A percentile compares a stretch with the other conserved stretches of the same genome.
These are phyloP conservation scores for Limnodromus scolopaceus DNA, from an alignment of 2,797 vertebrate species.

Conservation along the genomic window DNA sequence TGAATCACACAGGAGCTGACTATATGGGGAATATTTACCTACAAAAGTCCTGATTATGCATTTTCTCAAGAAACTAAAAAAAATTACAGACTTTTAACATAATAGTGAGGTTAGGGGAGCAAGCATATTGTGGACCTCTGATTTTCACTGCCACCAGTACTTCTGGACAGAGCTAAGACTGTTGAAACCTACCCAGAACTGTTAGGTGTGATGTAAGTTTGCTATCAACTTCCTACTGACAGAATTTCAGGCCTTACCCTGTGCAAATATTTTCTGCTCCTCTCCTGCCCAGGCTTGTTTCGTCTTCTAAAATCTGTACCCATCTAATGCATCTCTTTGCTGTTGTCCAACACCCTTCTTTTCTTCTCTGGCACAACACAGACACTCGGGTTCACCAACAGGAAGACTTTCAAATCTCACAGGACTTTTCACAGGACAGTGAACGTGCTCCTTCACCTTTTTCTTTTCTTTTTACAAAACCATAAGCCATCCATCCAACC, in stretches of 20 bases:
- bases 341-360: not conserved
- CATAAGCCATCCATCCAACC: accelerated
- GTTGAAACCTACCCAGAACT: not conserved
- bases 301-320: not conserved
- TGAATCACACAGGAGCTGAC: not conserved
- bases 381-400: not conserved
- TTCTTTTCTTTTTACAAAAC: not conserved
- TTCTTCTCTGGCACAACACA: not conserved
- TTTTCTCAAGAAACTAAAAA: not conserved
- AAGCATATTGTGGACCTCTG: not conserved
- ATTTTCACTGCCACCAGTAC: not conserved
- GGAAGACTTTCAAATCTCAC: not conserved
- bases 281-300: not conserved
- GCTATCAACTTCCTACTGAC: not conserved
- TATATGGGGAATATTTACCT: not conserved
- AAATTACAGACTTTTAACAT: not conserved
- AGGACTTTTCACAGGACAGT: not conserved
- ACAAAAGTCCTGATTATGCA: not conserved
- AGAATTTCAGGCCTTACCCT: not conserved
- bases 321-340: not conserved
- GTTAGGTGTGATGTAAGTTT: not conserved
- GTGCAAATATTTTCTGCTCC: not conserved
- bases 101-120: not conserved
- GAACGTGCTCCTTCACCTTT: not conserved
- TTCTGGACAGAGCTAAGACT: not conserved